These are phyloP conservation scores for Ginglymostoma cirratum DNA, from an alignment of 2,113 vertebrate genomes.

Conservation along the genomic window DNA sequence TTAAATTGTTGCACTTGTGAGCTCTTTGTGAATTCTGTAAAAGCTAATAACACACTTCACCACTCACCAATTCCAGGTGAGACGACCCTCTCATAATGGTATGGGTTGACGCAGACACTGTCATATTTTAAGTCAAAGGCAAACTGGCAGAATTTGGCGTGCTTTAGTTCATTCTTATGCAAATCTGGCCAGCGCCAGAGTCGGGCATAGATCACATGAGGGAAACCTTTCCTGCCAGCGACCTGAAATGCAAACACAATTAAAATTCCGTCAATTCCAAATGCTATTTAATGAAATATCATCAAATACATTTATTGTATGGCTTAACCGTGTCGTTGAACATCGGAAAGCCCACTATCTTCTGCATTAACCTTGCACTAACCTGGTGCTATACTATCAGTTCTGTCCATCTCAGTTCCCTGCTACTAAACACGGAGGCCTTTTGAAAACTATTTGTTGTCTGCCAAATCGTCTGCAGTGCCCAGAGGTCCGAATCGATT, in stretches of 20 bases:
- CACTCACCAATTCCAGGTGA: slow-evolving; percentile 52
- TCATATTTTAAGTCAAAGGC: slow-evolving; percentile 75
- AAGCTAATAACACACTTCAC: background rate
- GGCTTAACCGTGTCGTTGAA: background rate
- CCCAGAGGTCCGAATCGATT: background rate
- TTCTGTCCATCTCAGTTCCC: background rate
- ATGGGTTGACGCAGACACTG: slow-evolving; percentile 72
- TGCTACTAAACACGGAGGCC: background rate
- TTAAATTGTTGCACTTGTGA: background rate
- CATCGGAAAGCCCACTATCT: background rate
- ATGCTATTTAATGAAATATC: background rate
- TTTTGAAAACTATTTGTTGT: background rate
- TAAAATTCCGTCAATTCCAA: background rate
- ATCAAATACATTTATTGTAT: background rate
- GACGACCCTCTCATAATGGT: slow-evolving; percentile 70
- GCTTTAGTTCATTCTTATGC: slow-evolving; percentile 79
- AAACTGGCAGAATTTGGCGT: slow-evolving; percentile 65
- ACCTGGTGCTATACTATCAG: background rate
- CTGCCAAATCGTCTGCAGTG: background rate
- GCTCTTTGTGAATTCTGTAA: background rate
- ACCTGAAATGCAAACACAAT: slow-evolving; percentile 49
- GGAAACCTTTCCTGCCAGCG: slow-evolving; percentile 68
- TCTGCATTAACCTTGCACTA: background rate
- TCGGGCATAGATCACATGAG: slow-evolving; percentile 67
- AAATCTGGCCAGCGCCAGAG: slow-evolving; percentile 71